Evolutionary conservation across 2,113 vertebrate species (phyloP), one percentile per base, ranked within the genome.

Genomic region (Onychostoma macrolepis): DNA sequence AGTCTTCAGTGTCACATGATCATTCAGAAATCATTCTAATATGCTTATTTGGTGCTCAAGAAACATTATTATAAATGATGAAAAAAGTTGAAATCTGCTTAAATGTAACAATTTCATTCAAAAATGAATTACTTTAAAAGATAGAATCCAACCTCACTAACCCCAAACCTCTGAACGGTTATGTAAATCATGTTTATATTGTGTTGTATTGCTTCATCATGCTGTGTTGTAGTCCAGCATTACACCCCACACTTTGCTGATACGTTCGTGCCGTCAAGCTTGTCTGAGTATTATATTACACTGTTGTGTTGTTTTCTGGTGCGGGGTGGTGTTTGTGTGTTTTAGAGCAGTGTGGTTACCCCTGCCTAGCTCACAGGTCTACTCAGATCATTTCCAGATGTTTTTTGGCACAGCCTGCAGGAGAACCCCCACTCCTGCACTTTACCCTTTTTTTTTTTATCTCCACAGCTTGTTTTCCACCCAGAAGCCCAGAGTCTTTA

Each of bases 301-400:
- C 41, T 83, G 71, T 67, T 48, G 21, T 81, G 83, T n/a, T 81
- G 48, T 85, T 74, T 77, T 89, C 61, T 76, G 41, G 38, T 80
- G 43, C 36, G 36, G 38, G 63, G 1, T 10, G 36, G 38, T 83
- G 80, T 67, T 84, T 84, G 61, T 77, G 33, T 83, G 72, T 87
- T 84, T 82, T 58, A 74, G 48, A 58, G 72, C 21, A 21, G 56
- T 77, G 61, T 6, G 89, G 89, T 88, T 33, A 74, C 90, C 92
- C 83, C 84, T 87, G 86, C 89, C 89, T 87, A 89, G 91, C 92
- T 93, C 91, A 92, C 93, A 93, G 93, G 90, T 92, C 91, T 91
- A 61, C 89, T 93, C 88, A 93, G 91, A 95, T 94, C 84, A 88
- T 88, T 92, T 95, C 93, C 94, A 95, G 93, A 95, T 95, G 95